These are phyloP conservation scores for Sipunculus nudus DNA, from an alignment of 2,888 invertebrate genomes.

Conservation along the genomic window DNA sequence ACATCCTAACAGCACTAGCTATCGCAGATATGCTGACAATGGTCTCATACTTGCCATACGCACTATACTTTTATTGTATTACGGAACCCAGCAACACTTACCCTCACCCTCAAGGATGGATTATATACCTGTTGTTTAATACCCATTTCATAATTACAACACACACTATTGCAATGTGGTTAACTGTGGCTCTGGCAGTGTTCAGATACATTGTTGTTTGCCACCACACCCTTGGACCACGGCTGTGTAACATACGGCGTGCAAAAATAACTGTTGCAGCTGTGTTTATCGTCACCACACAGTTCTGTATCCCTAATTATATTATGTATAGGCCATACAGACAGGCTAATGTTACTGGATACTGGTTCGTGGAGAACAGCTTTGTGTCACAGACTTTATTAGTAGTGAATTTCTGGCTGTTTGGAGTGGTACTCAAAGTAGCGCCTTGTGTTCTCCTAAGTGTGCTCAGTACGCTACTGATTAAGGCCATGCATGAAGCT, in stretches of 20 bases:
- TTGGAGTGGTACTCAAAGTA: constrained; percentile 90
- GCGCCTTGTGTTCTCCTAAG: constrained; percentile 88
- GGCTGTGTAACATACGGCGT: constrained; percentile 57
- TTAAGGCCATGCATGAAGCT: constrained; percentile 61
- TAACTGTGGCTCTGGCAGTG: constrained; percentile 90
- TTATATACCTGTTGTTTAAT: constrained; percentile 56
- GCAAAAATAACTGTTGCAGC: constrained; percentile 57
- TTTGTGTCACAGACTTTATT: constrained; percentile 51
- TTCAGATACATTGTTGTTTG: constrained; percentile 79
- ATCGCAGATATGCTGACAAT: constrained; percentile 92
- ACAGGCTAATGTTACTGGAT: constrained; percentile 31
- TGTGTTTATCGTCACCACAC: constrained; percentile 51
- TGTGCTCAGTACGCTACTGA: constrained; percentile 68
- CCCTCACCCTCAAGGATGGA: constrained; percentile 57
- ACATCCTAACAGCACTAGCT: constrained; percentile 84
- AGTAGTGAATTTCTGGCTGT: constrained; percentile 85
- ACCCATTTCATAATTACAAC: constrained; percentile 62
- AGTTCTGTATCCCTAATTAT: constrained; percentile 62
- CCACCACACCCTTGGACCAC: constrained; percentile 58
- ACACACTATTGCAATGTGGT: constrained; percentile 91
- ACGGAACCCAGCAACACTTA: constrained; percentile 25
- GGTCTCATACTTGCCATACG: constrained; percentile 80
- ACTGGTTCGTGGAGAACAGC: constrained; percentile 50
- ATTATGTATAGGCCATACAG: constrained; percentile 45
- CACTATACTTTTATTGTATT: constrained; percentile 37